Base-by-base conservation (phyloP, 2,797 vertebrate genomes). In the Acanthis flammea region DNA sequence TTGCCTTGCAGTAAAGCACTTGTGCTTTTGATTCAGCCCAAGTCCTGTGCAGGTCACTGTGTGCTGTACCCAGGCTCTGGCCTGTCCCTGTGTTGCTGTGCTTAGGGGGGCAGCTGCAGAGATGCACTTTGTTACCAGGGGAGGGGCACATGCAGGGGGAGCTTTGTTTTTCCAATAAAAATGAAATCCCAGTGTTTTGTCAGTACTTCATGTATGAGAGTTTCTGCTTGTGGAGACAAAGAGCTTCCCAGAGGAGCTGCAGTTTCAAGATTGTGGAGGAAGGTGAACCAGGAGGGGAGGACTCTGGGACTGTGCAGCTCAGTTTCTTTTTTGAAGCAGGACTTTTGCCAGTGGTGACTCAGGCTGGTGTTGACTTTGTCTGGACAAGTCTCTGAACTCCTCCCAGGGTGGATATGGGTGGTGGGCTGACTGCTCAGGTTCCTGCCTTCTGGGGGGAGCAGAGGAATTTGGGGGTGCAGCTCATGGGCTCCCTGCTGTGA, bases 141-240 rank as follows among this genome's bases (percentile, higher is more conserved):
- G 60, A 39, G 80, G 67, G 55, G 51, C 13, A 1, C 5, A 27
- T 4, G 11, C 37, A 31, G 31, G 31, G 10, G 4, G 25, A 35
- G 10, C 45, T 73, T 82, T 54, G 53, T 10, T n/a, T 91, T 85
- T 54, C 54, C 63, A 67, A 19, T 68, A 87, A n/a, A 92, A 93
- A 74, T 12, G 10, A 73, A 89, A 87, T 89, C 58, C 54, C 11
- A 12, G 65, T 2, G 2, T 83, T 95, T 80, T 89, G 39, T 61
- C 61, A 50, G 3, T 30, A 17, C 41, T 74, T 90, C 35, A 31
- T 17, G 2, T 19, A 7, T 3, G 48, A 41, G 39, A 54, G 61
- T 53, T 47, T 50, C 24, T 14, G 6, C 54, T 51, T 68, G 35
- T 4, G 62, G 33, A 2, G 7, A 6, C 37, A 60, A 71, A 71